Evolutionary conservation across 2,888 invertebrate genomes (phyloP).

Genomic region (Polymixis lichenea): DNA sequence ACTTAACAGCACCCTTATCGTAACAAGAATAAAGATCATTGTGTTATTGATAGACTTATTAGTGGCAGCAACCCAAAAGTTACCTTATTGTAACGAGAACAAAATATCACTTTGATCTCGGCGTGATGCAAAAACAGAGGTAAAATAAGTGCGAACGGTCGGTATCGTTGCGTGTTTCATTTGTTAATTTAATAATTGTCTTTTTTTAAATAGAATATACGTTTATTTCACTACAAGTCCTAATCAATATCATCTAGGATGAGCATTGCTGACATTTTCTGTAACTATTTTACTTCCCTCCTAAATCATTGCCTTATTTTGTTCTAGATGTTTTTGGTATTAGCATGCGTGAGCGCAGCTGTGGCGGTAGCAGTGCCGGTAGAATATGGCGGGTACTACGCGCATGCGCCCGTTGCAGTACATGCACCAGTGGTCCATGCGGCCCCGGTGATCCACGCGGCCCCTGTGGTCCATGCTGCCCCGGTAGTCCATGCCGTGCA

Average conservation of each 20-base stretch:
- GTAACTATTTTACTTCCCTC: not conserved
- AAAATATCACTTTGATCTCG: too few relatives aligned
- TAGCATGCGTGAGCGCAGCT: conserved; percentile 78
- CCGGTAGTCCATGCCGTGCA: conserved; percentile 67
- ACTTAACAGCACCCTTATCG: too few relatives aligned
- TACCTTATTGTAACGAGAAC: too few relatives aligned
- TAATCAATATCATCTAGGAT: not conserved
- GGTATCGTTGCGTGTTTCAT: too few relatives aligned
- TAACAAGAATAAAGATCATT: too few relatives aligned
- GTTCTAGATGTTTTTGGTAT: conserved; percentile 75
- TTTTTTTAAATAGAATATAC: too few relatives aligned
- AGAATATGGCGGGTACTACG: conserved; percentile 57
- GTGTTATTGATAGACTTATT: too few relatives aligned
- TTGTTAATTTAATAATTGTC: too few relatives aligned
- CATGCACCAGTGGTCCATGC: conserved; percentile 66
- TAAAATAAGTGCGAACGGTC: too few relatives aligned
- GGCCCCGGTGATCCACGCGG: conserved; percentile 69
- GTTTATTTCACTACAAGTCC: not conserved
- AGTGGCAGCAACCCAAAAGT: too few relatives aligned
- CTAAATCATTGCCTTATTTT: not conserved
- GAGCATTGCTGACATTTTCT: not conserved
- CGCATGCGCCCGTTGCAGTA: conserved; percentile 60
- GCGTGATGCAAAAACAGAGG: too few relatives aligned
- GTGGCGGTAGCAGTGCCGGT: conserved; percentile 75
- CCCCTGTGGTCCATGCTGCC: conserved; percentile 55